phyloP scores from a whole-genome alignment of 2,888 invertebrate genomes.

The Drosophila dives region DNA sequence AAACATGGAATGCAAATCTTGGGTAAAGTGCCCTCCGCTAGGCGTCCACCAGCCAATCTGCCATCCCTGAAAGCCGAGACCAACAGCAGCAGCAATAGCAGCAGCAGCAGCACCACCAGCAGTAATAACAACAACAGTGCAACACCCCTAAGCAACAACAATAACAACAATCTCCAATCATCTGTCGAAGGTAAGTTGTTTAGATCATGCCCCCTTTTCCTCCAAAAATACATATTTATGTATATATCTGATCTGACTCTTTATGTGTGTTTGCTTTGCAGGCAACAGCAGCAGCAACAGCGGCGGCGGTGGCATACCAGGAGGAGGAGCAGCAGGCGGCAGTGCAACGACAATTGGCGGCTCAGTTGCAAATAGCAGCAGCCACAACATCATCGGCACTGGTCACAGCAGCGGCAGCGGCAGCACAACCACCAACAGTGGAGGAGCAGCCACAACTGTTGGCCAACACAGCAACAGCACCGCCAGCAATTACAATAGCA shows the following conservation, averaged over 20 bases:
- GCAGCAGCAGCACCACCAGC: constrained; percentile 84
- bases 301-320: constrained; percentile 31
- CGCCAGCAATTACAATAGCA: constrained; percentile 47
- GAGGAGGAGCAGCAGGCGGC: constrained; percentile 49
- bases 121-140: constrained; percentile 42
- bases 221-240: neutral
- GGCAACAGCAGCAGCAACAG: constrained; percentile 55
- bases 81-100: constrained; percentile 79
- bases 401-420: constrained; percentile 47
- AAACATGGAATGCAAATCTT: constrained; percentile 99
- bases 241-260: neutral
- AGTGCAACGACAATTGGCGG: constrained; percentile 48
- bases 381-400: constrained; percentile 61
- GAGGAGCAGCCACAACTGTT: constrained; percentile 31
- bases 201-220: neutral
- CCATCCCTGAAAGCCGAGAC: constrained; percentile 99
- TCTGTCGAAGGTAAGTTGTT: constrained; percentile 62
- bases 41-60: constrained; percentile 99
- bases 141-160: constrained; percentile 51
- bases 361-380: constrained; percentile 43
- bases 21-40: constrained; percentile 99
- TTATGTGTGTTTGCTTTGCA: constrained; percentile 13
- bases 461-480: constrained; percentile 43
- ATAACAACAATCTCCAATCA: constrained; percentile 56
- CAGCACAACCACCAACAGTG: constrained; percentile 11